A percentile compares a stretch with the other conserved stretches of the same genome.
These are phyloP conservation scores for Cataglyphis cursor DNA, from an alignment of 2,888 invertebrate genomes.

Conservation along the genomic window DNA sequence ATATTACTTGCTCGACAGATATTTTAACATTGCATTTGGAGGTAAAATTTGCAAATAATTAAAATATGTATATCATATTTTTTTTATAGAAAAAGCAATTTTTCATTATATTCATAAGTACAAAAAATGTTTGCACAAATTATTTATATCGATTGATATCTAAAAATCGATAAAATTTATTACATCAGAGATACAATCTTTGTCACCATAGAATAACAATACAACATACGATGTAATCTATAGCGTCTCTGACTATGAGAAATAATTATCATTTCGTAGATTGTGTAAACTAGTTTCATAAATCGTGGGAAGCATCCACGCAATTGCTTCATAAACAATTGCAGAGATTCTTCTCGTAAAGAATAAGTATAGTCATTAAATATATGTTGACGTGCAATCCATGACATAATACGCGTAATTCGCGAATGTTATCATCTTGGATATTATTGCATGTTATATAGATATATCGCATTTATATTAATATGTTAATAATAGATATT, in stretches of 20 bases:
- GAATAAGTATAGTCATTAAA: slow-evolving; percentile 27
- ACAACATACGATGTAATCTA: slow-evolving; percentile 11
- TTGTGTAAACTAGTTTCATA: slow-evolving; percentile 42
- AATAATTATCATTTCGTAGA: slow-evolving; percentile 41
- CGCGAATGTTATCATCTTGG: background rate
- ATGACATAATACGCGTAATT: slow-evolving; percentile 1
- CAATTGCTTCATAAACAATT: slow-evolving; percentile 40
- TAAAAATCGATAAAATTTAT: background rate
- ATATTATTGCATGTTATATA: background rate
- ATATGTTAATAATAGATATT: background rate
- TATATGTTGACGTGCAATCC: slow-evolving; percentile 5
- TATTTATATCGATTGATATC: background rate
- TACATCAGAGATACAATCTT: slow-evolving; percentile 16
- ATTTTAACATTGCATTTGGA: background rate
- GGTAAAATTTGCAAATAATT: background rate
- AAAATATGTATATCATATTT: background rate
- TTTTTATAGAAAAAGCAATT: background rate
- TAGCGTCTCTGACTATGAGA: slow-evolving; percentile 33
- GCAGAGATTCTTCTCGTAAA: slow-evolving; percentile 31
- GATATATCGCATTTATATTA: background rate
- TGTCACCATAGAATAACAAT: slow-evolving; percentile 13
- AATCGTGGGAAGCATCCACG: slow-evolving; percentile 34
- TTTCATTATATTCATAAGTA: background rate
- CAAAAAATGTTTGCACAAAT: background rate
- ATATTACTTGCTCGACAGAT: background rate